Conservation (phyloP, 1,140 invertebrate species). For the Cyclargus thomasi region DNA sequence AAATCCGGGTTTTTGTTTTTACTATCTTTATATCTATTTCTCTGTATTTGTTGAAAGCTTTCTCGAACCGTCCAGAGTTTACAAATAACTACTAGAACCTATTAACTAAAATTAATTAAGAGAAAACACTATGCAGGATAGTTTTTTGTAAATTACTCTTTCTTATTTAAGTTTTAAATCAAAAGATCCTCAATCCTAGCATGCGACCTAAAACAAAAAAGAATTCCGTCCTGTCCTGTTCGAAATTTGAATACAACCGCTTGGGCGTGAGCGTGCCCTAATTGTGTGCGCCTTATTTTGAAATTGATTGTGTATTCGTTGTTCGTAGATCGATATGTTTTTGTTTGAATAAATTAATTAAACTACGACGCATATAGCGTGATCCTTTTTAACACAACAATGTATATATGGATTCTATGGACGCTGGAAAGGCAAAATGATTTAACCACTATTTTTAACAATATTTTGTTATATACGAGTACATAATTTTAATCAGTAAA, state of each 20-base stretch:
- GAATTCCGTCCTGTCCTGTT: conserved; percentile 26
- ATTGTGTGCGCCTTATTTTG: conserved; percentile 53
- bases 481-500: too few species aligned
- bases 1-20: too few species aligned
- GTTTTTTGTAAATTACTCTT: not conserved
- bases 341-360: conserved; percentile 23
- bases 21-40: too few species aligned
- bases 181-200: not conserved
- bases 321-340: conserved; percentile 25
- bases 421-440: too few species aligned
- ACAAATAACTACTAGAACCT: too few species aligned
- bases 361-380: not conserved
- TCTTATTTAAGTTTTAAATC: not conserved
- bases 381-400: not conserved
- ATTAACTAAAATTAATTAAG: too few species aligned
- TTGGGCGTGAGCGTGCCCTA: conserved; percentile 55
- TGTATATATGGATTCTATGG: too few species aligned
- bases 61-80: too few species aligned
- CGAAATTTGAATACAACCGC: conserved; percentile 64
- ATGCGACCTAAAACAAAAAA: not conserved
- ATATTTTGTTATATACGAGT: too few species aligned
- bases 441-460: too few species aligned
- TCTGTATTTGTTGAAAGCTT: too few species aligned
- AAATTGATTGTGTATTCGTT: conserved; percentile 37
- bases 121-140: too few species aligned